Percentiles rank a stretch among this genome's conserved stretches.
phyloP scores from a whole-genome alignment of 2,113 vertebrate species.

The Rhinopomastus cyanomelas region DNA sequence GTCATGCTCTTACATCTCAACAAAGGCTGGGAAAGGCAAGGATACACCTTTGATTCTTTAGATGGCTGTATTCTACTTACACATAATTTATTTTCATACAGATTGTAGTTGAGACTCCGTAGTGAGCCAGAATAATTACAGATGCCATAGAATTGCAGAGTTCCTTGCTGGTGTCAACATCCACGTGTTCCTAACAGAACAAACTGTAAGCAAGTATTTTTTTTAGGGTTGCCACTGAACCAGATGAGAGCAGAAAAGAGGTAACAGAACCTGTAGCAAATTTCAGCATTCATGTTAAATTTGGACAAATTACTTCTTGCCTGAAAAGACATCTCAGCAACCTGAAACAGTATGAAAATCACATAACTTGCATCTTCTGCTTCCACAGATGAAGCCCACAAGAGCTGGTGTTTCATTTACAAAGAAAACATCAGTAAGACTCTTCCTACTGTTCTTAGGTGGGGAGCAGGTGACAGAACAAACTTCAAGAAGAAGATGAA shows the following conservation, averaged over 20 bases:
- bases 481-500: conserved; percentile 44
- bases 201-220: background rate
- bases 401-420: background rate
- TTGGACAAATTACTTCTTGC: background rate
- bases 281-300: background rate
- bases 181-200: background rate
- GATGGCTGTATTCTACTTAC: background rate
- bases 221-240: background rate
- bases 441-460: background rate
- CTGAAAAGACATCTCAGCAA: background rate
- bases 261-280: background rate
- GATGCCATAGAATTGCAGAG: background rate
- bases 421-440: background rate
- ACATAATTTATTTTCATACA: rapidly evolving
- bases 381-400: background rate
- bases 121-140: background rate
- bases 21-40: background rate
- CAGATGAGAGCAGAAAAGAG: background rate
- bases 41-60: background rate
- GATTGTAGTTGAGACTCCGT: background rate
- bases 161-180: background rate
- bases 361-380: background rate
- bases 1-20: background rate
- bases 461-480: background rate
- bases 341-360: background rate